Evolutionary conservation across 2,113 vertebrate genomes (phyloP).

Genomic region (Myotis davidii): DNA sequence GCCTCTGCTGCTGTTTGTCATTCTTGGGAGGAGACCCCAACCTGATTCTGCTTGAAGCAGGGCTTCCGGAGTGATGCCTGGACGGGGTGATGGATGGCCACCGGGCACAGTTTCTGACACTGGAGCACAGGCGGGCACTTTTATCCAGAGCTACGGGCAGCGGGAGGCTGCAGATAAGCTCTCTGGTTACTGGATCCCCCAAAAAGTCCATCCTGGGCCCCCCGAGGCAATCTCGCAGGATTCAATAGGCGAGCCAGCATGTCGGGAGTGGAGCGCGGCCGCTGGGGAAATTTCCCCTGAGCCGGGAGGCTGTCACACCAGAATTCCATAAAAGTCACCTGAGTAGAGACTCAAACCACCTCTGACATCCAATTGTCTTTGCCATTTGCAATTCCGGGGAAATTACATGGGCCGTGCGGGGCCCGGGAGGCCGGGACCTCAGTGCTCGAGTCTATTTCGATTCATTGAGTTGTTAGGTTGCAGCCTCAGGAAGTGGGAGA

Average conservation of each 20-base stretch:
- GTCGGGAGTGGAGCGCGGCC: not conserved
- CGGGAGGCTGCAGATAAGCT: slow-evolving; percentile 57
- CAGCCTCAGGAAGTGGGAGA: fast-evolving
- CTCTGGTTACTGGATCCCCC: slow-evolving; percentile 57
- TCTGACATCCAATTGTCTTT: slow-evolving; percentile 84
- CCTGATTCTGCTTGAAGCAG: not conserved
- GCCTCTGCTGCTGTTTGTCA: slow-evolving; percentile 42
- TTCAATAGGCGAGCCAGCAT: slow-evolving; percentile 36
- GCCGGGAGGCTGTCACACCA: slow-evolving; percentile 67
- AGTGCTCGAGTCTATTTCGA: not conserved
- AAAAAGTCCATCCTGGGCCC: slow-evolving; percentile 39
- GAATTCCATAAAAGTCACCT: slow-evolving; percentile 79
- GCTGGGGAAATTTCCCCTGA: slow-evolving; percentile 68
- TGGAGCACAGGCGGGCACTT: not conserved
- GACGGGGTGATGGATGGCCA: slow-evolving; percentile 64
- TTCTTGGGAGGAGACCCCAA: slow-evolving; percentile 56
- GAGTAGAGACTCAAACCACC: slow-evolving; percentile 74
- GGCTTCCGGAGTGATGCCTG: slow-evolving; percentile 15
- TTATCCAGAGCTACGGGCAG: not conserved
- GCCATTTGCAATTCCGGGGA: slow-evolving; percentile 72
- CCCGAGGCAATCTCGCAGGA: slow-evolving; percentile 38
- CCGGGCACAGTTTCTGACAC: slow-evolving; percentile 53
- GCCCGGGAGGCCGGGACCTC: fast-evolving
- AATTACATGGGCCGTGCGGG: fast-evolving
- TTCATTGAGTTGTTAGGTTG: not conserved